phyloP scores from a whole-genome alignment of 2,113 vertebrate species.

The Nothobranchius kuhntae region DNA sequence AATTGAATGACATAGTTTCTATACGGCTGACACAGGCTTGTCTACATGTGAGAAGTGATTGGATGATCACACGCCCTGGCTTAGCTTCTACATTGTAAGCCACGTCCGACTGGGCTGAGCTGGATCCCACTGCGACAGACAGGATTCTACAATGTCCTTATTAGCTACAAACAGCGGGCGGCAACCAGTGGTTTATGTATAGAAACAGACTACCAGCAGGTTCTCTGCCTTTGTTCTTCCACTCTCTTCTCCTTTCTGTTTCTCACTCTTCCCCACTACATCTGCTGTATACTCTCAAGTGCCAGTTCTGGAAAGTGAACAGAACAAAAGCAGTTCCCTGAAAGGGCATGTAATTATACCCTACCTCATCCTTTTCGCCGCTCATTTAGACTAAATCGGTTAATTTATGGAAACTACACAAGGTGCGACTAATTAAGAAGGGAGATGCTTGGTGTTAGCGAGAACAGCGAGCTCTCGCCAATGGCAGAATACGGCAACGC shows the following conservation, averaged over 20 bases:
- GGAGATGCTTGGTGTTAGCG: not conserved
- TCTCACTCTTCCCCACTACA: slow-evolving; percentile 33
- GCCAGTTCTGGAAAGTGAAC: slow-evolving; percentile 36
- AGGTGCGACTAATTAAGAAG: slow-evolving; percentile 38
- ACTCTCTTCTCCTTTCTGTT: slow-evolving; percentile 13
- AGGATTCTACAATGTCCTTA: slow-evolving; percentile 69
- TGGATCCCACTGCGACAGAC: slow-evolving; percentile 56
- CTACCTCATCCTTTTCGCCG: slow-evolving; percentile 12
- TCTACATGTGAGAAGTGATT: slow-evolving; percentile 46
- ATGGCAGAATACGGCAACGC: not conserved
- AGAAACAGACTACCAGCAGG: slow-evolving; percentile 53
- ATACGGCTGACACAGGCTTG: slow-evolving; percentile 5
- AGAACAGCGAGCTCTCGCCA: slow-evolving; percentile 13
- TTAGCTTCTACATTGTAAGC: slow-evolving; percentile 42
- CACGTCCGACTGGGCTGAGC: slow-evolving; percentile 55
- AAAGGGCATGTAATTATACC: slow-evolving; percentile 44
- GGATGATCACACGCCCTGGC: slow-evolving; percentile 51
- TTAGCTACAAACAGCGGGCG: slow-evolving; percentile 69
- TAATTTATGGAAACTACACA: slow-evolving; percentile 37
- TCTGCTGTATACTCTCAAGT: slow-evolving; percentile 13
- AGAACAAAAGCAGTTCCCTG: slow-evolving; percentile 25
- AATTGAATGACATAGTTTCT: slow-evolving; percentile 37
- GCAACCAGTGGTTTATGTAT: slow-evolving; percentile 56
- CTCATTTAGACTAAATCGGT: slow-evolving; percentile 31
- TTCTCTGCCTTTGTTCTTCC: slow-evolving; percentile 50